Evolutionary conservation across 2,797 vertebrate species (phyloP).

Genomic region (Dryobates pubescens): DNA sequence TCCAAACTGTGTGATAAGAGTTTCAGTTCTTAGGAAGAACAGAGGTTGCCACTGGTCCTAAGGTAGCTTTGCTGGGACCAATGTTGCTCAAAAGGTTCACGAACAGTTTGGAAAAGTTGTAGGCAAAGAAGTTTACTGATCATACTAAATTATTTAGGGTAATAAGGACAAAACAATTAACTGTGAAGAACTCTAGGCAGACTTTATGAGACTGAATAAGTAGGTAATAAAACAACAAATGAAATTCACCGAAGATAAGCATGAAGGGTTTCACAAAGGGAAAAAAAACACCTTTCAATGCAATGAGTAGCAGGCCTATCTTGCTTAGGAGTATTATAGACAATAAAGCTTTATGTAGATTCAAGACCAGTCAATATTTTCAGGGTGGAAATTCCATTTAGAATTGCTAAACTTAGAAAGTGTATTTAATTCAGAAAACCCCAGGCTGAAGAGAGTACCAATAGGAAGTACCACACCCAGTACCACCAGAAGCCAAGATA

Average conservation of each 20-base stretch:
- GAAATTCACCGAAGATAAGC: slow-evolving; percentile 39
- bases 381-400: neutral
- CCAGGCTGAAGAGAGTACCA: neutral
- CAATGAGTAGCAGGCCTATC: neutral
- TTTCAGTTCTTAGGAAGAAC: neutral
- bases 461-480: neutral
- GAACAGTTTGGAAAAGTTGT: slow-evolving; percentile 22
- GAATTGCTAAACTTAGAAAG: neutral
- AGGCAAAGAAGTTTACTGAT: neutral
- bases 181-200: slow-evolving; percentile 47
- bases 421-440: neutral
- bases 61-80: neutral
- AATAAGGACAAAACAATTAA: slow-evolving; percentile 46
- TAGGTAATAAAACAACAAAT: slow-evolving; percentile 59
- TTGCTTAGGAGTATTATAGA: neutral
- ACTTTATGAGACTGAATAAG: slow-evolving; percentile 51
- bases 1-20: neutral
- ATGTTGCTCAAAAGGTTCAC: neutral
- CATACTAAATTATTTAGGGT: neutral
- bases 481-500: neutral
- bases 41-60: neutral
- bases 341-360: neutral
- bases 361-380: neutral
- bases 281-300: slow-evolving; percentile 13
- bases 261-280: neutral